These are phyloP conservation scores for Aporophyla nigra DNA, from an alignment of 2,888 invertebrate species.

Conservation along the genomic window DNA sequence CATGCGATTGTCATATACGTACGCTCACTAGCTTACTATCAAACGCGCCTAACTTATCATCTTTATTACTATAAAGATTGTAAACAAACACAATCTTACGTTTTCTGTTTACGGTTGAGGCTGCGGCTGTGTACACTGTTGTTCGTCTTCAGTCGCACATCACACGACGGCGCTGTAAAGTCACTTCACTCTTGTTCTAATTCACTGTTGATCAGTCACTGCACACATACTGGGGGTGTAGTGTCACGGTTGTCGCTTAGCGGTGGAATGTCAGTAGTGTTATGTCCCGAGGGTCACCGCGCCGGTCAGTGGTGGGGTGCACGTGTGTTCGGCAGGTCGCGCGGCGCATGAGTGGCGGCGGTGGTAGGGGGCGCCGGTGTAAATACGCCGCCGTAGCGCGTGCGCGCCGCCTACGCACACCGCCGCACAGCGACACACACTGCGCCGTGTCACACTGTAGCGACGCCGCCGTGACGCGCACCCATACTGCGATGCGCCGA, in stretches of 20 bases:
- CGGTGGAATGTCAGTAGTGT: slow-evolving; percentile 75
- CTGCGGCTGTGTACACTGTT: slow-evolving; percentile 86
- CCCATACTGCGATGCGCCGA: slow-evolving; percentile 66
- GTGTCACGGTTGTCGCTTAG: slow-evolving; percentile 76
- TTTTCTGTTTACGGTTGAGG: slow-evolving; percentile 88
- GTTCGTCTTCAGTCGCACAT: slow-evolving; percentile 85
- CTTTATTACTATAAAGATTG: slow-evolving; percentile 62
- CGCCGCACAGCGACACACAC: slow-evolving; percentile 70
- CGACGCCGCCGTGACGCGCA: slow-evolving; percentile 68
- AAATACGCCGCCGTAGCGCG: slow-evolving; percentile 88
- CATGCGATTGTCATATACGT: slow-evolving; percentile 69
- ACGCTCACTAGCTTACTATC: slow-evolving; percentile 65
- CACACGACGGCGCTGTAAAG: slow-evolving; percentile 80
- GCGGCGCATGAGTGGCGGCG: slow-evolving; percentile 89
- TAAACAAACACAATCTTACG: slow-evolving; percentile 87
- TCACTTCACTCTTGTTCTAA: slow-evolving; percentile 83
- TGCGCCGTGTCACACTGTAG: slow-evolving; percentile 59
- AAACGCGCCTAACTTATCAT: slow-evolving; percentile 59
- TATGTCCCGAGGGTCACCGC: slow-evolving; percentile 78
- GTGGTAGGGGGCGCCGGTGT: slow-evolving; percentile 90
- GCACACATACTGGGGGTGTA: slow-evolving; percentile 85
- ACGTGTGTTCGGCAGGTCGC: slow-evolving; percentile 88
- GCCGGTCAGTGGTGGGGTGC: slow-evolving; percentile 82
- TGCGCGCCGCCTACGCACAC: slow-evolving; percentile 85
- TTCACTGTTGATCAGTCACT: slow-evolving; percentile 84